These are phyloP conservation scores for Acanthacorydalis orientalis DNA, from an alignment of 2,888 invertebrate genomes.

Conservation along the genomic window DNA sequence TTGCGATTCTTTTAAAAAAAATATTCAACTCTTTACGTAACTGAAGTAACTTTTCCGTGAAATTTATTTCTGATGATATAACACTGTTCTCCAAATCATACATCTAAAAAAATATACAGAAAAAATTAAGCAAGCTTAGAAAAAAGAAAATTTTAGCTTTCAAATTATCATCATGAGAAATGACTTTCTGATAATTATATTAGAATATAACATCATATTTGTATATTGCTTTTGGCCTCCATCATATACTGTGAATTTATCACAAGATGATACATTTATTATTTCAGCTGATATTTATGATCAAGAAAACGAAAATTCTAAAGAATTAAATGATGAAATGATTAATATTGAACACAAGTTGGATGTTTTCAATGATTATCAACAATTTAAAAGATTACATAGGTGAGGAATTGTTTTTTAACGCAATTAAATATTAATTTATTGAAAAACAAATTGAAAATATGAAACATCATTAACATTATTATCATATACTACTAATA, in stretches of 20 bases:
- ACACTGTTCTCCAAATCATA: conserved; percentile 46
- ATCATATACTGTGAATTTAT: conserved; percentile 20
- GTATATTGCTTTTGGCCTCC: conserved; percentile 20
- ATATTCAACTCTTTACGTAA: conserved; percentile 20
- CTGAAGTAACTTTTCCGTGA: conserved; percentile 42
- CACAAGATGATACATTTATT: conserved; percentile 22
- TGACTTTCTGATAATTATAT: no score
- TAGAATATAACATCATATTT: not conserved
- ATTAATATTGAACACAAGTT: conserved; percentile 17
- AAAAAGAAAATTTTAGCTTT: not conserved
- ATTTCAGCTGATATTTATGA: conserved; percentile 21
- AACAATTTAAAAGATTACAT: conserved; percentile 21
- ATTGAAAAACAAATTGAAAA: no score
- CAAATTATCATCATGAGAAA: no score
- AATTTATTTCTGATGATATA: conserved; percentile 48
- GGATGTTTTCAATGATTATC: conserved; percentile 15
- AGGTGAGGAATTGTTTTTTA: conserved; percentile 10
- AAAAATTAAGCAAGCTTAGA: not conserved
- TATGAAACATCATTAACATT: no score
- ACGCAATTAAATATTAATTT: no score
- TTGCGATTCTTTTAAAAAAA: conserved; percentile 15
- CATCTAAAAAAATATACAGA: conserved; percentile 33
- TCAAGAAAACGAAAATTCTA: conserved; percentile 22
- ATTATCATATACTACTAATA: not conserved
- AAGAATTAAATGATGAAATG: conserved; percentile 26